phyloP scores from a whole-genome alignment of 1,140 invertebrate genomes.

The Euwallacea fornicatus region DNA sequence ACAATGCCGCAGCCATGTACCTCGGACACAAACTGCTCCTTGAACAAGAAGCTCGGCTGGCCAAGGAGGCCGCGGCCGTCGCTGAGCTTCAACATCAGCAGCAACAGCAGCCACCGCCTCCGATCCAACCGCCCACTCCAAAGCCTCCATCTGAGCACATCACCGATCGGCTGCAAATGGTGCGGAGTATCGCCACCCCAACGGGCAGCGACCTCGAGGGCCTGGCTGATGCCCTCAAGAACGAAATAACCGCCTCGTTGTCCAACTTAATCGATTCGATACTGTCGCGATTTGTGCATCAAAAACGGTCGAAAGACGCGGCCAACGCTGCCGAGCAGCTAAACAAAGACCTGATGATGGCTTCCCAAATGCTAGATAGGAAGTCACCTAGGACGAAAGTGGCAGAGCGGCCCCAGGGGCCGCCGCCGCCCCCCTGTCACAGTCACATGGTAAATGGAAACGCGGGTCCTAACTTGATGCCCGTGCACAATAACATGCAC shows the following conservation, averaged over 20 bases:
- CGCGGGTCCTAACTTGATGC: slow-evolving; percentile 48
- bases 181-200: slow-evolving; percentile 62
- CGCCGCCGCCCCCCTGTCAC: slow-evolving; percentile 52
- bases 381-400: slow-evolving; percentile 81
- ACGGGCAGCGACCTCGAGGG: slow-evolving; percentile 80
- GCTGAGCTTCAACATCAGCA: slow-evolving; percentile 53
- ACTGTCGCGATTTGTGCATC: slow-evolving; percentile 80
- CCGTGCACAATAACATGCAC: slow-evolving; percentile 54
- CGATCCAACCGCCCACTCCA: slow-evolving; percentile 55
- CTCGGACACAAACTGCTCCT: slow-evolving; percentile 73
- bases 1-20: slow-evolving; percentile 74
- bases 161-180: slow-evolving; percentile 65
- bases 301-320: slow-evolving; percentile 74
- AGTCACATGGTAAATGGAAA: slow-evolving; percentile 53
- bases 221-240: slow-evolving; percentile 84
- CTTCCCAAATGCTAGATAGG: slow-evolving; percentile 76
- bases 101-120: slow-evolving; percentile 54
- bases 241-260: slow-evolving; percentile 82
- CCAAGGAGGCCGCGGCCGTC: slow-evolving; percentile 63
- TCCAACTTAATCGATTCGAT: slow-evolving; percentile 87
- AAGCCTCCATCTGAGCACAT: slow-evolving; percentile 55
- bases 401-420: slow-evolving; percentile 65
- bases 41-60: slow-evolving; percentile 73
- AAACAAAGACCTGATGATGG: slow-evolving; percentile 76
- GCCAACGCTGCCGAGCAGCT: slow-evolving; percentile 76